Conservation (phyloP, 1,140 invertebrate genomes). For the Tetramorium alpestre region DNA sequence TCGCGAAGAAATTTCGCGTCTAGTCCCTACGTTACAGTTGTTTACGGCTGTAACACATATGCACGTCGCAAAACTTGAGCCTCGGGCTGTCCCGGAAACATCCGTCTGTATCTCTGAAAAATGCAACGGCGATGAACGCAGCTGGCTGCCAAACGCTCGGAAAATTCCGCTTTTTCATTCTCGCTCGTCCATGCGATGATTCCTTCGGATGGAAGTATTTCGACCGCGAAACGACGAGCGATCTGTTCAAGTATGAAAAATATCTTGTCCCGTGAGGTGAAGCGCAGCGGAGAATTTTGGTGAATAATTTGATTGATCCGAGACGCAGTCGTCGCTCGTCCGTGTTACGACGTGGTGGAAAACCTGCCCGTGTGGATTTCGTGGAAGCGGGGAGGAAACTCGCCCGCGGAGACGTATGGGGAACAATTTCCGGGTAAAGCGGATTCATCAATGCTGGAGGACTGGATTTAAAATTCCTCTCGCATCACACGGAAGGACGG, state of each 20-base stretch:
- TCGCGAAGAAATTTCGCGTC: conserved; percentile 27
- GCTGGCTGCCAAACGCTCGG: conserved; percentile 2
- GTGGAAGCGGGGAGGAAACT: conserved; percentile 46
- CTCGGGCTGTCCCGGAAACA: background rate
- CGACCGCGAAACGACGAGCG: conserved; percentile 13
- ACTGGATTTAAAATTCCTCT: conserved; percentile 77
- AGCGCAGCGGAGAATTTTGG: conserved; percentile 50
- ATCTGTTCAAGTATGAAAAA: conserved; percentile 19
- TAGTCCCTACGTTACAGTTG: conserved; percentile 9
- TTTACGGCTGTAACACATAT: conserved; percentile 14
- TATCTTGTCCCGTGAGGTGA: conserved; percentile 39
- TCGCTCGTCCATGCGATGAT: conserved; percentile 37
- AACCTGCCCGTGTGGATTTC: conserved; percentile 47
- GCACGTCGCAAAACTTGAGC: conserved; percentile 1
- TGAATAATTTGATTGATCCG: conserved; percentile 63
- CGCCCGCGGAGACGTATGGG: conserved; percentile 73
- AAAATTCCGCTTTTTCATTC: conserved; percentile 50
- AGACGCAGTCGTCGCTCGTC: conserved; percentile 54
- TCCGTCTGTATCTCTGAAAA: conserved; percentile 13
- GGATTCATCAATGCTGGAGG: conserved; percentile 79
- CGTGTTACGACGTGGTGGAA: conserved; percentile 56
- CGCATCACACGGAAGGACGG: conserved; percentile 64
- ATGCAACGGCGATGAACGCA: conserved; percentile 24
- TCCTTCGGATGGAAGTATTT: conserved; percentile 38
- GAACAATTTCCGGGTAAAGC: conserved; percentile 78